Evolutionary conservation across 2,113 vertebrate genomes (phyloP).

Genomic region (Microtus ochrogaster): DNA sequence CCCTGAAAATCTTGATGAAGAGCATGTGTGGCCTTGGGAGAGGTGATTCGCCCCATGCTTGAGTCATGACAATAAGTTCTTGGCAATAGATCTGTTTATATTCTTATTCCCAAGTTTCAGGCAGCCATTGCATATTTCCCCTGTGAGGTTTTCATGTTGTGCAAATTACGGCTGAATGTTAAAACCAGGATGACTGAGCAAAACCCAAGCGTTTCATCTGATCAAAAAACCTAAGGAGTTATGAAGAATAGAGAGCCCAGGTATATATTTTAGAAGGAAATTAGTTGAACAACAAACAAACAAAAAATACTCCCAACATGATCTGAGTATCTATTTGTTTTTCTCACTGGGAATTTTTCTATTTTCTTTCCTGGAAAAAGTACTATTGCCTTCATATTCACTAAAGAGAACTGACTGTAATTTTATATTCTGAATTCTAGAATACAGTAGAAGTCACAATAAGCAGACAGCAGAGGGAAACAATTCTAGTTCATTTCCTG

Average conservation of each 20-base stretch:
- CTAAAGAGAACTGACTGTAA: not conserved
- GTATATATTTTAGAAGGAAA: not conserved
- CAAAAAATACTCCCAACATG: not conserved
- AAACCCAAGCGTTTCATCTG: conserved; percentile 21
- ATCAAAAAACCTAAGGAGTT: conserved; percentile 27
- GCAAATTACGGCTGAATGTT: not conserved
- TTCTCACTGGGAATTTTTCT: not conserved
- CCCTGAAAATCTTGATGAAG: conserved; percentile 8
- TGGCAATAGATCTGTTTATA: conserved; percentile 64
- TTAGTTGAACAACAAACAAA: not conserved
- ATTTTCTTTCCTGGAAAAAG: not conserved
- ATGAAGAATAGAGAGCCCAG: not conserved
- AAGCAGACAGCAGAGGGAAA: not conserved
- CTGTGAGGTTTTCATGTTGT: conserved; percentile 64
- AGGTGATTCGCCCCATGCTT: conserved; percentile 39
- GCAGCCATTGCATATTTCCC: conserved; percentile 56
- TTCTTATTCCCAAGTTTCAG: conserved; percentile 55
- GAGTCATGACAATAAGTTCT: conserved; percentile 51
- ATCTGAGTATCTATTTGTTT: not conserved
- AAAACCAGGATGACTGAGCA: not conserved
- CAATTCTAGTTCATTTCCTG: not conserved
- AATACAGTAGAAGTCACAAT: conserved; percentile 39
- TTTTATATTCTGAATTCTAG: conserved; percentile 44
- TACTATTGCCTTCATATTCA: conserved; percentile 1
- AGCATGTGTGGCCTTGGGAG: not conserved